A percentile compares a stretch with the other conserved stretches of the same genome.
Conservation (phyloP, 2,113 vertebrate species). For the Guaruba guarouba region DNA sequence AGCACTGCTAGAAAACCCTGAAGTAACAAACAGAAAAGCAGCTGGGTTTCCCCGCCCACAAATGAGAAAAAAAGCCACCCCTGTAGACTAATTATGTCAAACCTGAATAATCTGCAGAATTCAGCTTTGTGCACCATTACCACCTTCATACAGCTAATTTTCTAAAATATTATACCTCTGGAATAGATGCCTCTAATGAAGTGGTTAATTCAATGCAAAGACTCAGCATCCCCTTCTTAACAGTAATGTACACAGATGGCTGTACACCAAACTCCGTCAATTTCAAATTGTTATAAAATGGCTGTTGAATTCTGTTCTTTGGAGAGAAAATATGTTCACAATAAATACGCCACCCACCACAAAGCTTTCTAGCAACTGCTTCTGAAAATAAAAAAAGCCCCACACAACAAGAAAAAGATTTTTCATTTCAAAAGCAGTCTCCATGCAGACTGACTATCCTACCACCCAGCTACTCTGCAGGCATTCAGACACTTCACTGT, state of each 20-base stretch:
- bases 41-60: neutral
- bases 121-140: neutral
- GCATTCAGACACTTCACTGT: conserved; percentile 76
- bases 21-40: neutral
- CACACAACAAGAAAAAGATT: conserved; percentile 51
- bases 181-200: neutral
- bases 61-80: neutral
- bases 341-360: conserved; percentile 1
- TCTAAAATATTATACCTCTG: neutral
- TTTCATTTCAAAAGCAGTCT: conserved; percentile 63
- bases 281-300: conserved; percentile 2
- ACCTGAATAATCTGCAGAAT: neutral
- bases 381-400: conserved; percentile 7
- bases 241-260: neutral
- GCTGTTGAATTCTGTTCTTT: conserved; percentile 4
- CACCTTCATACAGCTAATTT: neutral
- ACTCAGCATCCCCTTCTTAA: neutral
- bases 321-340: conserved; percentile 13
- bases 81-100: neutral
- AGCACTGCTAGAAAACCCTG: neutral
- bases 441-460: conserved; percentile 31
- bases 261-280: neutral
- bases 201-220: neutral
- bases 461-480: conserved; percentile 70
- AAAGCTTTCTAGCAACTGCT: conserved; percentile 36